Evolutionary conservation across 2,113 vertebrate genomes (phyloP), one percentile per base, ranked within the genome.

Genomic region (Vidua chalybeata): DNA sequence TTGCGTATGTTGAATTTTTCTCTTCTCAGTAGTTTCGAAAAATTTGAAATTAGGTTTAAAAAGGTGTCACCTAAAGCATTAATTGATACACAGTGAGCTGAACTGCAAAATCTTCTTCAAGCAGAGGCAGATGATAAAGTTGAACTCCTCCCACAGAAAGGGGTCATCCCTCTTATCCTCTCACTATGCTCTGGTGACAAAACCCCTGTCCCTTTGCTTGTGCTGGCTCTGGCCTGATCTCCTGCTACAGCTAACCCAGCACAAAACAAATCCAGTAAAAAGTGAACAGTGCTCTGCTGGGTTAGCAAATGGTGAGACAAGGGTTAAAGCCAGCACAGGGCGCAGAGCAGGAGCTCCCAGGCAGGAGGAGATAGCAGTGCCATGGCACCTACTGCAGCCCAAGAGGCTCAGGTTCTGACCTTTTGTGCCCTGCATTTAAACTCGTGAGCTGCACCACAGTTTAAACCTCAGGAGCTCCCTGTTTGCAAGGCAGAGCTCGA

Each of bases 371-470:
- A 27, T 0, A 7, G 28, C 39, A 72, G 66, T 1, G 12, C 45
- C 17, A 10, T 3, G 24, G 10, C 37, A 33, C 8, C 45, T 8
- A 35, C 18, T 41, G 46, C 87, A 89, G 55, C 22, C 26, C 4
- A 1, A 18, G 5, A n/a, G 66, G 46, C 28, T 67, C 63, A 73
- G 27, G 17, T 28, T 81, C 61, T 61, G 12, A 14, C 79, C 56
- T n/a, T 55, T 3, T 5, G 7, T 14, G 35, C 37, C 2, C 3
- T 11, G 7, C 23, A n/a, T 9, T 10, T 59, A 4, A 4, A 39
- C 24, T 15, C 6, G 5, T 13, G 16, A 85, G 48, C 63, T 33
- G n/a, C 4, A 64, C 8, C 13, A 22, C 58, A 39, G 28, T 26
- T 72, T 27, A 58, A 39, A 56, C 5, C 31, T 30, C 41, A 63